Base-by-base conservation (phyloP, 2,113 vertebrate species). In the Megaptera novaeangliae region DNA sequence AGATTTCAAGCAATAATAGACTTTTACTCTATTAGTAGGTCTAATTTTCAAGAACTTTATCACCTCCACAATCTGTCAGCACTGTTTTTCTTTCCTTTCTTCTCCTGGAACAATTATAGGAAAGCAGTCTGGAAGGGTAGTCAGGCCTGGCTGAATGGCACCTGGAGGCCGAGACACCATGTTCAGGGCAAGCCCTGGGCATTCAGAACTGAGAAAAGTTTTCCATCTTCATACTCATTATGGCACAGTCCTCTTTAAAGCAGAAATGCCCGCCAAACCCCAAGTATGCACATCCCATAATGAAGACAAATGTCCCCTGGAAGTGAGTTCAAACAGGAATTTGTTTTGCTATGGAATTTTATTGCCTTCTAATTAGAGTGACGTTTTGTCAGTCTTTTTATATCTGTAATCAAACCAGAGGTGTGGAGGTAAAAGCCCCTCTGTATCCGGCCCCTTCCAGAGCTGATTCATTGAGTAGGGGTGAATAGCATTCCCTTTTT, bases 251-350 rank as follows among this genome's bases (percentile, higher is more conserved):
- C 46, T 97, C 94, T 98, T 97, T 98, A 97, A 98, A 98, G 95
- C 95, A 97, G 41, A 94, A 96, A 75, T 95, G 91, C 83, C 97
- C 63, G 12, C 72, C 92, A 88, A 98, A 95, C 92, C 94, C 97
- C 96, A 97, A 96, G 92, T 98, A 95, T 36, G 41, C 97, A 95
- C 20, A 61, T 71, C 34, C 97, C 21, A 1, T 98, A 98, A 98
- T 98, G 97, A 98, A 98, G 98, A 98, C 91, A 98, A 98, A 99
- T 98, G 89, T 86, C 84, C 92, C 97, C 95, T 98, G 97, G 97
- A 97, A 98, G 84, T 92, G 64, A 98, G 94, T 98, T 98, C 95
- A 97, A 95, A 95, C 64, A 91, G 68, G 98, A 98, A 98, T 98
- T 98, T 96, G 97, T 98, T 99, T 98, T 96, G 95, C 75, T 92